A percentile compares a stretch with the other conserved stretches of the same genome.
phyloP scores from a whole-genome alignment of 1,140 invertebrate genomes.

The Megathymus violae region DNA sequence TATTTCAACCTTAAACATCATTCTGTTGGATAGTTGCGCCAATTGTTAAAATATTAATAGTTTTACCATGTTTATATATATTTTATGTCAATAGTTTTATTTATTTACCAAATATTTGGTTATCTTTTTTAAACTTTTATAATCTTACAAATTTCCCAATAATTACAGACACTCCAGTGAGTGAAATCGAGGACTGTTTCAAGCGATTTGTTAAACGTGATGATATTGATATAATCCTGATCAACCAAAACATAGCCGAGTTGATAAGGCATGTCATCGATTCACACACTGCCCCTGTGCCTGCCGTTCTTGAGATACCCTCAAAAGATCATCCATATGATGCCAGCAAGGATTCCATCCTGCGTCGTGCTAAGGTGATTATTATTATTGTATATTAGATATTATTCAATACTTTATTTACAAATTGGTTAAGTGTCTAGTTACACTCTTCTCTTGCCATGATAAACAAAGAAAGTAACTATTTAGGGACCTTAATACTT shows the following conservation, averaged over 20 bases:
- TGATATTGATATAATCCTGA: constrained; percentile 99
- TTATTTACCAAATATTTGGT: too few species aligned
- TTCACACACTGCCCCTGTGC: constrained; percentile 95
- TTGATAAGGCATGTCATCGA: constrained; percentile 99
- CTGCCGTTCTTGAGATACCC: constrained; percentile 98
- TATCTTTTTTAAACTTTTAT: too few species aligned
- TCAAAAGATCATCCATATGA: constrained; percentile 99
- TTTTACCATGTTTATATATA: constrained; percentile 36
- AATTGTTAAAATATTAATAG: too few species aligned
- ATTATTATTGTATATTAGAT: too few species aligned
- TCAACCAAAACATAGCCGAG: constrained; percentile 99
- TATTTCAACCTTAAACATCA: too few species aligned
- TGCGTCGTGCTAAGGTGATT: constrained; percentile 93
- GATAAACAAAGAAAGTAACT: too few species aligned
- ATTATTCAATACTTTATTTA: too few species aligned
- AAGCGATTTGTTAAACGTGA: constrained; percentile 97
- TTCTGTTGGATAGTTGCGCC: too few species aligned
- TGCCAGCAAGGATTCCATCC: constrained; percentile 98
- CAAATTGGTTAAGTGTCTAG: too few species aligned
- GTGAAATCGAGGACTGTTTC: constrained; percentile 99
- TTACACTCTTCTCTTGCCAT: too few species aligned
- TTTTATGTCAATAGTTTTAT: too few species aligned
- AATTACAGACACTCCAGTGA: constrained; percentile 94
- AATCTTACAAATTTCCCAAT: constrained; percentile 1
- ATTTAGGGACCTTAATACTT: too few species aligned